Evolutionary conservation across 2,113 vertebrate species (phyloP).

Genomic region (Trachemys scripta): DNA sequence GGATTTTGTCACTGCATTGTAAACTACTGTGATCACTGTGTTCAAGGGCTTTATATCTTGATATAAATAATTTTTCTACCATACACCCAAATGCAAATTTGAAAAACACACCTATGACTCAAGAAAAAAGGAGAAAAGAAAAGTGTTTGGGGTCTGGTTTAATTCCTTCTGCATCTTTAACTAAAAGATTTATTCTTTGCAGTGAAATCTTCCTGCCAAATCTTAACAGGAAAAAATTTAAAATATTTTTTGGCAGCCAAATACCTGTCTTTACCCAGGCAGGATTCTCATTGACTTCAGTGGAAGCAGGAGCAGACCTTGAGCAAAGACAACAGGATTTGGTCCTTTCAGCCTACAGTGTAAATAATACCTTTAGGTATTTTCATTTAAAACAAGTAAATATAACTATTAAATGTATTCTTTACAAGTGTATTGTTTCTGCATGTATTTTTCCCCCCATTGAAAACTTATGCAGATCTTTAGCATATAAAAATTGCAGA

Average conservation of each 20-base stretch:
- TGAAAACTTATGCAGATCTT: conserved; percentile 5
- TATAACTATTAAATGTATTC: not conserved
- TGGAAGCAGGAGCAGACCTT: not conserved
- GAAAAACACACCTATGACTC: not conserved
- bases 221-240: not conserved
- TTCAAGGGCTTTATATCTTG: not conserved
- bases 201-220: not conserved
- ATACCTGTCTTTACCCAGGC: not conserved
- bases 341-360: not conserved
- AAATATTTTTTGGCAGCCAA: not conserved
- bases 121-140: not conserved
- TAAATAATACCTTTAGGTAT: not conserved
- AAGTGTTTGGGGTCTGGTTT: not conserved
- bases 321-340: not conserved
- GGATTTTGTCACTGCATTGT: conserved; percentile 20
- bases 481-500: conserved; percentile 19
- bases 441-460: not conserved
- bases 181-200: not conserved
- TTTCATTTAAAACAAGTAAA: not conserved
- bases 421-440: conserved; percentile 26
- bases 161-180: not conserved
- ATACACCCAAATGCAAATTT: not conserved
- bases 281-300: not conserved
- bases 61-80: not conserved
- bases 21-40: not conserved